These are phyloP conservation scores for Himalopsyche japonica DNA, from an alignment of 2,888 invertebrate genomes.

Conservation along the genomic window DNA sequence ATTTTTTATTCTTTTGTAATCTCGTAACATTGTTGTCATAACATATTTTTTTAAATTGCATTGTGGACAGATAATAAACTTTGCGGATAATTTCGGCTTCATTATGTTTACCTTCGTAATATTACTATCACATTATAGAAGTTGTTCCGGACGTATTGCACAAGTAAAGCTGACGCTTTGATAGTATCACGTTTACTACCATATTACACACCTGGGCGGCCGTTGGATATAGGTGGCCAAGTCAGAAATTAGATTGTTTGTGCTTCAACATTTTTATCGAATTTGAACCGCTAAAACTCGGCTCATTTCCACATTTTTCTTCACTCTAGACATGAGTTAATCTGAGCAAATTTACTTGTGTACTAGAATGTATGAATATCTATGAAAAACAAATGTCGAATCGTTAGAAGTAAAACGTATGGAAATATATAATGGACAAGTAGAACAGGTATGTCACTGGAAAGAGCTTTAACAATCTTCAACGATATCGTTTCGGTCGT, in stretches of 20 bases:
- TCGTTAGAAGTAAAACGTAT: too few species aligned
- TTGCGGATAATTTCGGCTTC: background rate
- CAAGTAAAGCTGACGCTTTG: background rate
- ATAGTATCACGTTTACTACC: background rate
- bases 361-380: too few species aligned
- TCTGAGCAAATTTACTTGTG: too few species aligned
- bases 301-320: too few species aligned
- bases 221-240: background rate
- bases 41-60: background rate
- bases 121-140: background rate
- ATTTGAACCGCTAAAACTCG: too few species aligned
- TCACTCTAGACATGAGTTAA: too few species aligned
- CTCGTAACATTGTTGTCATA: background rate
- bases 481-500: too few species aligned
- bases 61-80: background rate
- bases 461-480: too few species aligned
- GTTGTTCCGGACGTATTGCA: background rate
- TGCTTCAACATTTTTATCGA: too few species aligned
- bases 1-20: background rate
- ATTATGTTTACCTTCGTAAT: background rate
- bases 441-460: too few species aligned
- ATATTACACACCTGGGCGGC: background rate
- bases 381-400: too few species aligned
- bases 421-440: too few species aligned
- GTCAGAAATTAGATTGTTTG: background rate